These are phyloP conservation scores for Felis catus DNA, from an alignment of 2,113 vertebrate species.

Conservation along the genomic window DNA sequence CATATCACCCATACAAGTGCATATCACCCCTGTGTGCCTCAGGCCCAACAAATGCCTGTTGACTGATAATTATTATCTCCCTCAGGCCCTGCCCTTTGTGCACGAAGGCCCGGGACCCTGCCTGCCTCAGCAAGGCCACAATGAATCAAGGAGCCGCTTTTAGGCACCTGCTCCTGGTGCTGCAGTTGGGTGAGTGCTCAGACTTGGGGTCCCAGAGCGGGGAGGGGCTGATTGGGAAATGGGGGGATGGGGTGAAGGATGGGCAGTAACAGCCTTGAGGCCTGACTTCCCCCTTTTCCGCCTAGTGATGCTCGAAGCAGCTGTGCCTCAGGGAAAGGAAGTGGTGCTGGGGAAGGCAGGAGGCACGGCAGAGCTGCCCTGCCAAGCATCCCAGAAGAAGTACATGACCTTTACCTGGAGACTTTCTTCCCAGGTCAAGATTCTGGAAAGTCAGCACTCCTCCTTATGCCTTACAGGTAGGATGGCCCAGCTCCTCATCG, in stretches of 20 bases:
- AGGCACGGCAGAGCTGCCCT: background rate
- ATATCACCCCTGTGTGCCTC: background rate
- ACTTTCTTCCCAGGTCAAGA: rapidly evolving
- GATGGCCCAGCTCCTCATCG: background rate
- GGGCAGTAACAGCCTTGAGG: background rate
- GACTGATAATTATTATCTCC: background rate
- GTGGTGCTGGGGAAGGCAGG: slow-evolving; percentile 32
- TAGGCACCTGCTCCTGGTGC: background rate
- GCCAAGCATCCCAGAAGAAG: background rate
- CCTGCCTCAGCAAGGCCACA: background rate
- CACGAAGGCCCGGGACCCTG: background rate
- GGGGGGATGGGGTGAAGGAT: background rate
- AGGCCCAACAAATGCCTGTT: background rate
- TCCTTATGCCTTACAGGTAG: background rate
- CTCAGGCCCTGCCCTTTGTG: background rate
- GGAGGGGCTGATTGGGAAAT: background rate
- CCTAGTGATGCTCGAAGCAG: background rate
- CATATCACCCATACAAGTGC: background rate
- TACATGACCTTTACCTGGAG: background rate
- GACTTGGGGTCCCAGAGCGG: background rate
- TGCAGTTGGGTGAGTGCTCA: slow-evolving; percentile 68
- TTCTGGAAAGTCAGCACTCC: background rate
- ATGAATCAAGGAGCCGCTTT: background rate
- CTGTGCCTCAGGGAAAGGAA: background rate
- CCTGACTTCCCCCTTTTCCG: background rate